Evolutionary conservation across 2,888 invertebrate genomes (phyloP).

Genomic region (Pachydiplax longipennis): DNA sequence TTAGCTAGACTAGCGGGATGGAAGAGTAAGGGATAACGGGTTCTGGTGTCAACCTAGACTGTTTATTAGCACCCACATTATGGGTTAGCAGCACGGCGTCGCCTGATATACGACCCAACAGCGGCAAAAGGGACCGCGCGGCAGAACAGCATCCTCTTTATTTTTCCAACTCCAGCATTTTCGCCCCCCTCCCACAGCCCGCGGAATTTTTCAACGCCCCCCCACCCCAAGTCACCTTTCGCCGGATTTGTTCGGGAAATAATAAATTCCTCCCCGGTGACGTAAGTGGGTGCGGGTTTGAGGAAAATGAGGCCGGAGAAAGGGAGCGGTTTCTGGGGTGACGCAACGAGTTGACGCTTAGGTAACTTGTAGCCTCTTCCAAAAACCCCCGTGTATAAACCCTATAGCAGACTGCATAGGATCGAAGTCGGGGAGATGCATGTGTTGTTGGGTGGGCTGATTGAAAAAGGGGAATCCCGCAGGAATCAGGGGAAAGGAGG

Average conservation of each 20-base stretch:
- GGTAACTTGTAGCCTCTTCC: neutral
- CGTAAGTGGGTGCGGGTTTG: neutral
- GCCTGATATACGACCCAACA: conserved; percentile 16
- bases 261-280: conserved; percentile 12
- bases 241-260: conserved; percentile 15
- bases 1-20: neutral
- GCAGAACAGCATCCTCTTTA: neutral
- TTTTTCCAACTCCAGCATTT: neutral
- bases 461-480: neutral
- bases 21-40: neutral
- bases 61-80: conserved; percentile 40
- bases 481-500: neutral
- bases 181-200: neutral
- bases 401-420: neutral
- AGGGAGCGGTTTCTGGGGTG: neutral
- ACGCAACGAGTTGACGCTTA: neutral
- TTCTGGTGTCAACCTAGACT: conserved; percentile 11
- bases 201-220: neutral
- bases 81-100: conserved; percentile 10
- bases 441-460: neutral
- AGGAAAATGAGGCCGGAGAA: neutral
- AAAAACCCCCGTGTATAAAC: neutral
- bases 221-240: neutral
- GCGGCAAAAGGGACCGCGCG: neutral
- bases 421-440: neutral